Evolutionary conservation across 1,140 invertebrate species (phyloP), one percentile per base, ranked within the genome.

Genomic region (Heliothis subflexa): DNA sequence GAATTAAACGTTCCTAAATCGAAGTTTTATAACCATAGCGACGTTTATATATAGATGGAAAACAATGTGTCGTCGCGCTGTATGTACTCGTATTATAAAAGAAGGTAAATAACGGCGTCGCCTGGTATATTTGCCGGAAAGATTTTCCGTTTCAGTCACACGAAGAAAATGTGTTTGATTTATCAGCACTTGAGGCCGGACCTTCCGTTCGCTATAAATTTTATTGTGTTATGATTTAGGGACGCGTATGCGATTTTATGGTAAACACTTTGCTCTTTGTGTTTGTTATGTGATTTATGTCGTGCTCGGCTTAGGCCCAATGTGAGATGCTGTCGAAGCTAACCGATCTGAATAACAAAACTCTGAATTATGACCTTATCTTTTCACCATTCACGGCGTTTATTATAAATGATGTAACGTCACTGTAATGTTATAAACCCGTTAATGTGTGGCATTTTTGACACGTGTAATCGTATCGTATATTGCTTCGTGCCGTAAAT

Each of bases 221-320:
- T 92, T 93, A 94, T 93, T 94, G 91, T 91, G 90, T 90, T 93
- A 93, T 94, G 91, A 94, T 94, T 94, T 94, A 93, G 89, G 88
- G 81, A 83, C 89, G 81, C 85, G 90, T 91, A 89, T 89, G 90
- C 88, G 88, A 91, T 93, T 93, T 94, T 94, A 94, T 93, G 92
- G 91, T 93, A 93, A 93, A 94, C 91, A 93, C 89, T 93, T 92
- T 86, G 90, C 85, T 90, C 88, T 92, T 93, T 93, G 88, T 91
- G 82, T 91, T 85, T 85, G 80, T 79, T 84, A 75, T 77, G 78
- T 87, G 87, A 91, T 92, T 93, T 94, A 90, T 89, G 55, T 72
- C 52, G 80, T 70, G 16, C 40, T 68, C 71, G 81, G 62, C 64
- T 54, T 74, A 83, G 71, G 78, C 85, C 13, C 73, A 72, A 78